phyloP scores from a whole-genome alignment of 92 coral and sea anemone species.

The Micromussa lordhowensis region DNA sequence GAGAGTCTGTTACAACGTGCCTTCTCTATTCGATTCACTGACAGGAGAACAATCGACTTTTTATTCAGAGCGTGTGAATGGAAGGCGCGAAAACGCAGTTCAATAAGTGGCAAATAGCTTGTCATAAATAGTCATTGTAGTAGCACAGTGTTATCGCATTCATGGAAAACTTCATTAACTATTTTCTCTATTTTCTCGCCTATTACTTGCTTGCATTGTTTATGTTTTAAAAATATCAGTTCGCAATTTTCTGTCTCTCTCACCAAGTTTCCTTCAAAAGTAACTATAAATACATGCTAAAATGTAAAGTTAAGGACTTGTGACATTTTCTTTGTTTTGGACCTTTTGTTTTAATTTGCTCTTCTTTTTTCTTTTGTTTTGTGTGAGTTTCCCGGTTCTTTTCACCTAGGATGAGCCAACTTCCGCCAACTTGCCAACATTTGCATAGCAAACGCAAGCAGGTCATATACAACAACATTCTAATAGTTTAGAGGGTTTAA shows the following conservation, averaged over 20 bases:
- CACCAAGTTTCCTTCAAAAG: neutral
- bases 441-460: too few species aligned
- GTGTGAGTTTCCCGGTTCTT: too few species aligned
- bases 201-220: neutral
- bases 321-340: too few species aligned
- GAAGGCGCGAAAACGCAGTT: constrained; percentile 3
- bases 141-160: neutral
- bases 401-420: too few species aligned
- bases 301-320: too few species aligned
- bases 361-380: too few species aligned
- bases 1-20: constrained; percentile 10
- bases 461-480: too few species aligned
- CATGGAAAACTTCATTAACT: neutral
- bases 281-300: too few species aligned
- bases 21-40: constrained; percentile 3
- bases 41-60: neutral
- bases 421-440: too few species aligned
- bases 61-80: neutral
- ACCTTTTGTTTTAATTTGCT: too few species aligned
- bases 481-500: too few species aligned
- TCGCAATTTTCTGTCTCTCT: neutral
- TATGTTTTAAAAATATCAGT: too few species aligned
- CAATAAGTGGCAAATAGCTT: neutral
- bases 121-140: neutral
- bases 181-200: neutral